Base-by-base conservation (phyloP, 1,140 invertebrate species). In the Atta texana region DNA sequence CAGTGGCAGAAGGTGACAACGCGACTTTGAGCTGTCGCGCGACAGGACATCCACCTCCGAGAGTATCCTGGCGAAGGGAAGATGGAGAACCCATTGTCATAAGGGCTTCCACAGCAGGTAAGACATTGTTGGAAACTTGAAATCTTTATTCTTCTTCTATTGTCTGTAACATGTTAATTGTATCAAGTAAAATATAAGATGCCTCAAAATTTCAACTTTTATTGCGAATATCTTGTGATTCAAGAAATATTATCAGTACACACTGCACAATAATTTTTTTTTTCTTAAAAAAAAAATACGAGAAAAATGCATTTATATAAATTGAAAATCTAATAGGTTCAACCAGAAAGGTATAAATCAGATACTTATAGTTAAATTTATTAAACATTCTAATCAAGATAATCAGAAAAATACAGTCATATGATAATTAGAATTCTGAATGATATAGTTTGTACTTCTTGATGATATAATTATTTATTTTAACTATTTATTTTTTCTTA, bases 21-120 rank as follows among this genome's bases (percentile, higher is more conserved):
- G 97, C 97, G 5, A 98, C 97, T 0, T 94, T 98, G n/a, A 96
- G 96, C 77, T 98, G 98, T 93, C 96, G 96, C 87, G 98, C 97
- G 3, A 97, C 96, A 0, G 97, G 97, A 8, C 97, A 97, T 93
- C 97, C 97, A 0, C 94, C 95, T n/a, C 97, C 97, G 0, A 96
- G 97, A 80, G 97, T 97, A 57, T 96, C 96, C 4, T 97, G 97
- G 97, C 95, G 96, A 81, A 95, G 97, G 53, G 97, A 97, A 92
- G 97, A 97, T 91, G 96, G 97, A 55, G 96, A 97, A 90, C 96
- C 96, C 53, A 97, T 97, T 87, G 93, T 97, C 68, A 95, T 97
- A 87, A 96, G 97, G 92, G 96, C 96, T 91, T 95, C 96, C 12
- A 90, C 91, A 57, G 61, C 89, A 49, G 92, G 91, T 91, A 92